Base-by-base conservation (phyloP, 2,797 vertebrate genomes). In the Clangula hyemalis region DNA sequence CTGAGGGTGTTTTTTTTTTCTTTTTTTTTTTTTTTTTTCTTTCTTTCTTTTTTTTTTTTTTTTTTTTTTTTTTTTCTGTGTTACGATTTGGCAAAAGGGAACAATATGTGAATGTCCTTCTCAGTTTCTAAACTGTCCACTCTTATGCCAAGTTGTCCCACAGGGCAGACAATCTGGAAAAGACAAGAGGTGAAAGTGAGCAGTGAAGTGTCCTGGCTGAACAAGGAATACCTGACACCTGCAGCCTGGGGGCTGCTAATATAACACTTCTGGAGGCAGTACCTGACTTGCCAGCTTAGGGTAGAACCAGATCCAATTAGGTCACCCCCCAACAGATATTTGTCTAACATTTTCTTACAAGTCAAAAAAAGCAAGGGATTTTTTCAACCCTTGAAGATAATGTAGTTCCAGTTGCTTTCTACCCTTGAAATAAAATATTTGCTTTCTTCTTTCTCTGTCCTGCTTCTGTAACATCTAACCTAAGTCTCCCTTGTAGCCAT, bases 171-270 rank as follows among this genome's bases (percentile, higher is more conserved):
- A 62, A 45, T 53, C 68, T 73, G 43, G 30, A 39, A 66, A 89
- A 85, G 38, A n/a, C 8, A 58, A 60, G 5, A 11, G 13, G 10
- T 47, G 17, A 73, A 83, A 77, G 21, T 51, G n/a, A 77, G 28
- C 0, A 1, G 58, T n/a, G 18, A 53, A 53, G 47, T 27, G 39
- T 77, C 30, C 75, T 53, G 47, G 24, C 30, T 28, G 22, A 38
- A 13, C 20, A 83, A 72, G 41, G 5, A 74, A 21, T 25, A 43
- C 5, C 6, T 58, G 19, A 43, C 10, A 0, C 0, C 2, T 4
- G 2, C 17, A 87, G 13, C 15, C 41, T 34, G 17, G 81, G 25
- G 15, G 34, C 12, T 73, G 45, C 32, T 27, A 82, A 76, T 28
- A 15, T 9, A 79, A 11, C n/a, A 39, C 21, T 69, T 32, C 24